phyloP scores from a whole-genome alignment of 2,113 vertebrate genomes.

The Rhinogobius similis region DNA sequence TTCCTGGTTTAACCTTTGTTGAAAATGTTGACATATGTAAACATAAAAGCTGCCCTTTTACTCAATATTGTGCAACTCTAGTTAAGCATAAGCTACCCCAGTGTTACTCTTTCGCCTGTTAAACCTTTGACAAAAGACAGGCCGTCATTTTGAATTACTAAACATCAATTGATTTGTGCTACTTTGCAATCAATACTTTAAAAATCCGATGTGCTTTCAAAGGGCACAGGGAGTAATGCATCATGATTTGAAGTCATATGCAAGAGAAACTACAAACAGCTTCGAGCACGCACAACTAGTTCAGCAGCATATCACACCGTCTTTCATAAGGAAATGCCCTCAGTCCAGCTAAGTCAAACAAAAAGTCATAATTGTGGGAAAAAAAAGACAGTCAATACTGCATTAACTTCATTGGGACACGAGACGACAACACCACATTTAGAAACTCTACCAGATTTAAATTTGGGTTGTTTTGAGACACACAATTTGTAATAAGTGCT shows the following conservation, averaged over 20 bases:
- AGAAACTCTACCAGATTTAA: constrained; percentile 8
- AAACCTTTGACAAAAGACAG: constrained; percentile 22
- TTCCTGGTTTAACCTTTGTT: too few relatives aligned
- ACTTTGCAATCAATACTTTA: constrained; percentile 31
- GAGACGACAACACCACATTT: constrained; percentile 19
- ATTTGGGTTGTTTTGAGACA: constrained; percentile 16
- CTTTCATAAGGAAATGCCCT: constrained; percentile 56
- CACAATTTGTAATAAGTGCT: not conserved
- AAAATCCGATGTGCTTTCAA: constrained; percentile 26
- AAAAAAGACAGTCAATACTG: constrained; percentile 39
- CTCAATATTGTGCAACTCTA: not conserved
- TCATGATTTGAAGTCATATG: constrained; percentile 35
- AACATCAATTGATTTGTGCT: constrained; percentile 41
- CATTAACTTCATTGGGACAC: constrained; percentile 13
- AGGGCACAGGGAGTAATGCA: constrained; percentile 29
- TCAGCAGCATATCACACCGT: constrained; percentile 45
- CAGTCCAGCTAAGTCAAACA: constrained; percentile 55
- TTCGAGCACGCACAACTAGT: constrained; percentile 11
- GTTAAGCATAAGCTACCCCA: constrained; percentile 12
- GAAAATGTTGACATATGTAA: too few relatives aligned
- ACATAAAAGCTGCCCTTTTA: not conserved
- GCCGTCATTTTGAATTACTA: constrained; percentile 25
- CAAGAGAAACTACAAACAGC: constrained; percentile 32
- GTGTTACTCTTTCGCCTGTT: constrained; percentile 28
- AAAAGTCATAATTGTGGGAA: constrained; percentile 34